These are phyloP conservation scores for Drosophila bipectinata DNA, from an alignment of 1,140 invertebrate genomes.

Conservation along the genomic window DNA sequence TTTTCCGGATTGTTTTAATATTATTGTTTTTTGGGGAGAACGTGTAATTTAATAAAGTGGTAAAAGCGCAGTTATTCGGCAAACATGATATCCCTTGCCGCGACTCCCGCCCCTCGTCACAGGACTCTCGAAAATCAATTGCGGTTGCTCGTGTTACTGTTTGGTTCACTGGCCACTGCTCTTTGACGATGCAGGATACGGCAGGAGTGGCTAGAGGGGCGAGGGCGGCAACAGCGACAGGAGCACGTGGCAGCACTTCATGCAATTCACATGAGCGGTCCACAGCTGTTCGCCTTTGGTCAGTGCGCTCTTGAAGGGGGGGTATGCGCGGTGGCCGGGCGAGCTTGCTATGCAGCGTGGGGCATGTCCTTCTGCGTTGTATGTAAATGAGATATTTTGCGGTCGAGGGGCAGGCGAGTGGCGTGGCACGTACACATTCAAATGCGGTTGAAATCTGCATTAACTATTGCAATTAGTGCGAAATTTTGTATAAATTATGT, in stretches of 20 bases:
- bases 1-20: slow-evolving; percentile 24
- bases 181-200: slow-evolving; percentile 9
- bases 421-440: slow-evolving; percentile 68
- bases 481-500: slow-evolving; percentile 80
- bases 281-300: slow-evolving; percentile 62
- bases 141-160: slow-evolving; percentile 59
- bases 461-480: slow-evolving; percentile 82
- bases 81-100: slow-evolving; percentile 37
- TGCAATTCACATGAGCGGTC: slow-evolving; percentile 77
- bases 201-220: neutral
- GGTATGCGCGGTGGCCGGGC: neutral
- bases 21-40: slow-evolving; percentile 30
- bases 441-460: slow-evolving; percentile 80
- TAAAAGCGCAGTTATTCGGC: slow-evolving; percentile 46
- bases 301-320: slow-evolving; percentile 17
- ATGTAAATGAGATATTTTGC: slow-evolving; percentile 79
- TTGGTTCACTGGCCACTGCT: slow-evolving; percentile 49
- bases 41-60: slow-evolving; percentile 50
- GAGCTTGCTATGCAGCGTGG: neutral
- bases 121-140: slow-evolving; percentile 62
- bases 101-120: neutral
- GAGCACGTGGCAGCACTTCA: slow-evolving; percentile 60
- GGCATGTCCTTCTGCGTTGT: slow-evolving; percentile 50
- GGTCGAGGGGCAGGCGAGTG: slow-evolving; percentile 29
- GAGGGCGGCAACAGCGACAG: neutral